A percentile compares a stretch with the other conserved stretches of the same genome.
phyloP scores from a whole-genome alignment of 2,797 vertebrate species.

The Myotis daubentonii region DNA sequence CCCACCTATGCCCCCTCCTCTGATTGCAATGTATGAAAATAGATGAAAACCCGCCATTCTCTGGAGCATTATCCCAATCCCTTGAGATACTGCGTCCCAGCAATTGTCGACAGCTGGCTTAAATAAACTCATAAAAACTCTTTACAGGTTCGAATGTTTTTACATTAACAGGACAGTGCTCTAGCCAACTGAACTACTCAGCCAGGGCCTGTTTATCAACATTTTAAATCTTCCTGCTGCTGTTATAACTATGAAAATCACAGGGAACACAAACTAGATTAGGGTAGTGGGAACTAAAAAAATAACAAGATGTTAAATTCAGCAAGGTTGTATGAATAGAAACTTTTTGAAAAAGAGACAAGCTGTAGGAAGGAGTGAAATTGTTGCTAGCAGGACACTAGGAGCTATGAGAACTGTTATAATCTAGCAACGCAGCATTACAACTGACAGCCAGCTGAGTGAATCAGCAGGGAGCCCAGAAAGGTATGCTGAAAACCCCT shows the following conservation, averaged over 20 bases:
- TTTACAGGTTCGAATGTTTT: too few relatives aligned
- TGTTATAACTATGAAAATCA: neutral
- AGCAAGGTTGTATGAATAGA: neutral
- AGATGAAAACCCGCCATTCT: too few relatives aligned
- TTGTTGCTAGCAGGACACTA: neutral
- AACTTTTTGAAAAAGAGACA: neutral
- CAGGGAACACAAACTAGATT: neutral
- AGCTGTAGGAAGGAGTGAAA: neutral
- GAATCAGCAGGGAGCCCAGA: neutral
- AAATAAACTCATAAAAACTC: too few relatives aligned
- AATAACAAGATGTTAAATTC: neutral
- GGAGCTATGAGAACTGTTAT: neutral
- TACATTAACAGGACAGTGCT: too few relatives aligned
- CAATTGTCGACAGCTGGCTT: too few relatives aligned
- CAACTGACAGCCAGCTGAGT: too few relatives aligned
- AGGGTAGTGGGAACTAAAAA: neutral
- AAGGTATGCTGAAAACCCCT: neutral
- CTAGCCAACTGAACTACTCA: too few relatives aligned
- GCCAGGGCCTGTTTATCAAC: neutral
- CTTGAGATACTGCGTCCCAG: too few relatives aligned
- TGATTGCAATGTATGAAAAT: too few relatives aligned
- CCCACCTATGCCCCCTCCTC: too few relatives aligned
- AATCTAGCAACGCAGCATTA: neutral
- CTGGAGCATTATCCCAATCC: too few relatives aligned
- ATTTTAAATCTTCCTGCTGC: neutral